Base-by-base conservation (phyloP, 2,797 vertebrate species). In the Sebastes vulpes region DNA sequence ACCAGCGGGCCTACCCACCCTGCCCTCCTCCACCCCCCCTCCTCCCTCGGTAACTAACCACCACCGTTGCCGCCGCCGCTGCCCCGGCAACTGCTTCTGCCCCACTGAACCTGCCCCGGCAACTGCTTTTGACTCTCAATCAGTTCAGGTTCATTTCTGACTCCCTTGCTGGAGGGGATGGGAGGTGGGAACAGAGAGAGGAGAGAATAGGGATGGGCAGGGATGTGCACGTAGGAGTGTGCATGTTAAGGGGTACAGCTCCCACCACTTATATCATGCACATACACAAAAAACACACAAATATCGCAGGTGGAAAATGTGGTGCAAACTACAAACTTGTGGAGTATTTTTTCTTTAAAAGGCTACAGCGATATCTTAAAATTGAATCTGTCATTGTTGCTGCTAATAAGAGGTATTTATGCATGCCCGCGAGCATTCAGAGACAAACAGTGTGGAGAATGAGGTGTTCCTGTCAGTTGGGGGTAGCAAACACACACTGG, bases 61-160 rank as follows among this genome's bases (percentile, higher is more conserved):
- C 73, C 61, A 31, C 65, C 57, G 59, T 84, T 52, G 58, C 86
- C 64, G 1, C 25, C 25, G 38, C 65, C 57, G 58, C 86, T 79
- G 61, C 89, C 92, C 81, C 60, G 52, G 95, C 92, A 95, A 96
- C 95, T 75, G 80, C 91, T 96, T 95, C 93, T 94, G 92, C 91
- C 85, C 92, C 89, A 91, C 81, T 95, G 92, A 93, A 93, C 77
- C 92, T 84, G 82, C 89, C 93, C 88, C n/a, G 25, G 94, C 92
- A 96, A 95, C 94, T 93, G 90, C 92, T 94, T 95, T 95, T 95
- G 90, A 94, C 93, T 95, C 83, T 67, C 78, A 91, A 93, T 95
- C 91, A 93, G 93, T 95, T 95, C 83, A 95, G 93, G 92, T 94
- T 93, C 86, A 94, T 92, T 93, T 91, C 78, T 94, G 92, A 88